Base-by-base conservation (phyloP, 35 echinoderm and acorn worm species). In the Holothuria glaberrima region DNA sequence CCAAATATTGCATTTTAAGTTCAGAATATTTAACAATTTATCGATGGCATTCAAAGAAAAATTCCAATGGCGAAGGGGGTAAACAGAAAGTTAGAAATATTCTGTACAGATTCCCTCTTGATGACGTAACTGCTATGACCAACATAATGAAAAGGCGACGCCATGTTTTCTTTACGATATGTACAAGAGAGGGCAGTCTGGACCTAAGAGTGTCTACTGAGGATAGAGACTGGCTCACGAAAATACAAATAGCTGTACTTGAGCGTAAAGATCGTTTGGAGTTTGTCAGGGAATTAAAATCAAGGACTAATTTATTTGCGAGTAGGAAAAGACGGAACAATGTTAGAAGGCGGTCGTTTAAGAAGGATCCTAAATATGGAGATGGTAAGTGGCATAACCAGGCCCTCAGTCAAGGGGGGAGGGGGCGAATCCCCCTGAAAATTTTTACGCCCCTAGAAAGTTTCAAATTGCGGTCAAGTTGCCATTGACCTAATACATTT, bases 221-320 rank as follows among this genome's bases (percentile, higher is more conserved):
- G 18, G 76, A 93, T 28, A 48, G 94, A 27, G 94, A 96, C 48
- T 96, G 94, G 94, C 69, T 96, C 45, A 96, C 91, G 22, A 92
- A 96, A 73, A 96, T 96, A 30, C 91, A 96, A 76, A 88, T 96
- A 17, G 94, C 94, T 0, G 94, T 96, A 30, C 68, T 90, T 29
- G 91, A 88, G 13, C 33, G 94, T 22, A 92, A 77, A 48, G 87
- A 74, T 30, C 59, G 94, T 22, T 41, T 83, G 22, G 91, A 92
- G 26, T 96, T 96, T 72, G 89, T 96, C 24, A 89, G 83, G 32
- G 94, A 96, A 71, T 29, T 96, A 31, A 96, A 96, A 69, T 86
- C 91, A 18, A 90, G 91, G 34, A 93, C 94, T 54, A 93, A 92
- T 78, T 79, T 93, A 72, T 92, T 96, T 22, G 91, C 94, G 18